A percentile compares a stretch with the other conserved stretches of the same genome.
These are phyloP conservation scores for Cherax quadricarinatus DNA, from an alignment of 1,140 invertebrate species.

Conservation along the genomic window DNA sequence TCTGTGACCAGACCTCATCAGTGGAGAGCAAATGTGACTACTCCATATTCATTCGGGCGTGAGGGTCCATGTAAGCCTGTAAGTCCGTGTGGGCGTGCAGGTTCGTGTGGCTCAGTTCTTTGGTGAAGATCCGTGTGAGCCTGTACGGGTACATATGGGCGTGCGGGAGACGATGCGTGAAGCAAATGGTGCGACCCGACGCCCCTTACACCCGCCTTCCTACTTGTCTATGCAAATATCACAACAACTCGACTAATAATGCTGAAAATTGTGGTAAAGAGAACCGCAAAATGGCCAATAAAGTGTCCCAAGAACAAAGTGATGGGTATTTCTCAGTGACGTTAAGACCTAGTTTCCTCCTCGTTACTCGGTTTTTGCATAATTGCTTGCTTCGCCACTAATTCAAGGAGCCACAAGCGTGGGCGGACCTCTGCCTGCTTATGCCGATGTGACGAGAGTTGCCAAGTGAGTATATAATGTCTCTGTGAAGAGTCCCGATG, in stretches of 20 bases:
- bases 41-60: too few species aligned
- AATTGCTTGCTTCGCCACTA: not conserved
- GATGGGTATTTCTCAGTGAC: not conserved
- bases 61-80: not conserved
- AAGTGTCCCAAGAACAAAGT: slow-evolving; percentile 10
- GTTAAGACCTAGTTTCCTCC: not conserved
- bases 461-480: too few species aligned
- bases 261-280: not conserved
- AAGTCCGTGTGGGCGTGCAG: not conserved
- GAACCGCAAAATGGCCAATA: not conserved
- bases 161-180: not conserved
- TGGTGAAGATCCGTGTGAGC: slow-evolving; percentile 23
- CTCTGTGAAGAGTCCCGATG: too few species aligned
- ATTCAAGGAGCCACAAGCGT: not conserved
- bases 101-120: not conserved
- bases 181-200: too few species aligned
- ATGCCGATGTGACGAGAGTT: not conserved
- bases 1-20: too few species aligned
- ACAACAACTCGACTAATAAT: not conserved
- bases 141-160: slow-evolving; percentile 23
- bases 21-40: too few species aligned
- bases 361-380: not conserved
- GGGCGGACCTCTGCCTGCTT: not conserved
- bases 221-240: slow-evolving; percentile 15
- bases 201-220: not conserved